Evolutionary conservation across 2,888 invertebrate genomes (phyloP), one percentile per base, ranked within the genome.

Genomic region (Caenorhabditis auriculariae): DNA sequence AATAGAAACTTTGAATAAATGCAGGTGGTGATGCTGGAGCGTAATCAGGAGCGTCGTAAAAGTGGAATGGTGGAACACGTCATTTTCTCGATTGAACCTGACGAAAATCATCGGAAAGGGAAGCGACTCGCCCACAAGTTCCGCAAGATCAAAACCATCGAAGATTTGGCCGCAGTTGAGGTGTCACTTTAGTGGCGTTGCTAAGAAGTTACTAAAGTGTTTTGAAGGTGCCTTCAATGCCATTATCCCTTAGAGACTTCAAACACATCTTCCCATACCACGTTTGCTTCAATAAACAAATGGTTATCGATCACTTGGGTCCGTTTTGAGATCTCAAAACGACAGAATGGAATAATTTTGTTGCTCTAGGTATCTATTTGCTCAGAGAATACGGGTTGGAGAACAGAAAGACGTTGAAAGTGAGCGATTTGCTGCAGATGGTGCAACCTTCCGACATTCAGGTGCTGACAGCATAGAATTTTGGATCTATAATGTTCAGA

Each of bases 231-330:
- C 12, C 47, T 4, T 27, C 53, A 27, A 56, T 62, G 49, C 58
- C 62, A 0, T 49, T 66, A 21, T 45, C 56, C 2, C 52, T 69
- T n/a, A 55, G 62, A 9, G 72, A 73, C 39, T 61, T 73, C 47
- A 65, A 66, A 26, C 50, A 62, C 29, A 75, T 78, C 42, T 76
- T 77, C 53, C 78, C 78, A 2, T 78, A 74, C 41, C 77, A 77
- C 53, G 67, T 78, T 6, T 77, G 77, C 47, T 75, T 78, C 69
- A 76, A 76, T 52, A 76, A 74, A 47, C 73, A 75, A 51, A 60
- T 78, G 64, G 60, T 75, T 41, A 66, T 78, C 28, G 78, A 78
- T 50, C 78, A 78, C 51, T 67, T 77, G 26, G 78, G 77, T 66
- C 39, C 51, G 69, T 53, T 29, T 41, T 38, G n/a, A n/a, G n/a